Evolutionary conservation across 1,140 invertebrate species (phyloP), one percentile per base, ranked within the genome.

Genomic region (Drosophila burlai): DNA sequence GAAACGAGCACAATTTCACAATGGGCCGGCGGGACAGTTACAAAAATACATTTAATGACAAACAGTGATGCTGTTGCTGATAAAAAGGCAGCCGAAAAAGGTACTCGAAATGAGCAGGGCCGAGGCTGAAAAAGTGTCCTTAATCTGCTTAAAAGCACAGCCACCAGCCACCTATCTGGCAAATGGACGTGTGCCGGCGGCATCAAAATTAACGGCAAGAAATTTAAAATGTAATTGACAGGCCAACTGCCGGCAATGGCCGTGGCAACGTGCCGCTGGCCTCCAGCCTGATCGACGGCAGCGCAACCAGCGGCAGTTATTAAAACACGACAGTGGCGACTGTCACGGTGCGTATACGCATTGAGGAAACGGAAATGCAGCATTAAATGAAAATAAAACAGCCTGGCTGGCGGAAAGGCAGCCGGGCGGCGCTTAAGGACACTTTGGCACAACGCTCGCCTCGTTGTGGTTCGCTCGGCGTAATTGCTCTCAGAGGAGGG

Each of bases 171-270:
- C 50, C 58, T 65, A 64, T 67, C 67, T 64, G 60, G 29, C 31
- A 34, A 36, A 38, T 47, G 71, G 46, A 49, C 69, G 54, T 50
- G 54, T 73, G 68, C 71, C 42, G 60, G 34, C 64, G 59, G 69
- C 85, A 89, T 89, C 78, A 85, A 90, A 90, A 90, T 90, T 90
- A 91, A 90, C 82, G 79, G 62, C 82, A 76, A 81, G 72, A 77
- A 90, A 90, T 90, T 90, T 90, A 82, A 90, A 91, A 91, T 85
- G 85, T 90, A 90, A 90, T 90, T 90, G 85, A 90, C 85, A 90
- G 76, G 57, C 79, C 82, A 85, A 90, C 72, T 85, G 86, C 90
- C 59, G 71, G 68, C 63, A 57, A 57, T 57, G 54, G 54, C 54
- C 54, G 34, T 55, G 45, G 55, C 71, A 76, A 45, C 24, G 46